A percentile compares a stretch with the other conserved stretches of the same genome.
Conservation (phyloP, 2,888 invertebrate species). For the Diarsia rubi region DNA sequence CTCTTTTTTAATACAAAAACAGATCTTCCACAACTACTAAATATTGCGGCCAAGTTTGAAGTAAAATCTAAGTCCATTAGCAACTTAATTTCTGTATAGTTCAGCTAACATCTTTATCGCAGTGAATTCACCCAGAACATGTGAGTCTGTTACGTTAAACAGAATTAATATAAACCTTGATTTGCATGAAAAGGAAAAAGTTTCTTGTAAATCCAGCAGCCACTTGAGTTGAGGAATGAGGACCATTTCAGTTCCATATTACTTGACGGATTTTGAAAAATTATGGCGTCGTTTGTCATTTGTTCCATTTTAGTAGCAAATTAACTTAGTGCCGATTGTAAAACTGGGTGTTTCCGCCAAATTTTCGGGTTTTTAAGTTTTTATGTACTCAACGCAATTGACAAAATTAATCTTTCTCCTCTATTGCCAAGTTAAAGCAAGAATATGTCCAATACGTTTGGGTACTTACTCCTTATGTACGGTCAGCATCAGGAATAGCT, state of each 20-base stretch:
- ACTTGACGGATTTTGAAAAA: constrained; percentile 16
- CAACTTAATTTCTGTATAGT: neutral
- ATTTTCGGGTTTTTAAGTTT: neutral
- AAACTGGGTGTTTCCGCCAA: neutral
- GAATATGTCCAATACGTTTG: no score
- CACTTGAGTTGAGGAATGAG: neutral
- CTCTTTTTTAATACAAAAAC: neutral
- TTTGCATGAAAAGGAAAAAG: neutral
- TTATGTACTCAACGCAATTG: neutral
- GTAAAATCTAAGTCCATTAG: neutral
- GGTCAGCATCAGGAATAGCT: no score
- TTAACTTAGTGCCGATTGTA: neutral
- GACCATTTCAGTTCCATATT: constrained; percentile 11
- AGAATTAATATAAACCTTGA: neutral
- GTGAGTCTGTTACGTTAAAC: constrained; percentile 2
- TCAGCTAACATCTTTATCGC: neutral
- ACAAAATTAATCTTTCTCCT: neutral
- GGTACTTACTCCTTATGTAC: no score
- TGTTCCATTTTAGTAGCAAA: neutral
- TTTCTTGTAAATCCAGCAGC: constrained; percentile 18
- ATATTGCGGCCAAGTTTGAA: neutral
- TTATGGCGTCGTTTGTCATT: constrained; percentile 7
- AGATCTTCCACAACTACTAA: neutral
- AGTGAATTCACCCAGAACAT: neutral
- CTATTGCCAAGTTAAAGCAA: no score